Evolutionary conservation across 2,888 invertebrate genomes (phyloP), one percentile per base, ranked within the genome.

Genomic region (Germaria angustata): DNA sequence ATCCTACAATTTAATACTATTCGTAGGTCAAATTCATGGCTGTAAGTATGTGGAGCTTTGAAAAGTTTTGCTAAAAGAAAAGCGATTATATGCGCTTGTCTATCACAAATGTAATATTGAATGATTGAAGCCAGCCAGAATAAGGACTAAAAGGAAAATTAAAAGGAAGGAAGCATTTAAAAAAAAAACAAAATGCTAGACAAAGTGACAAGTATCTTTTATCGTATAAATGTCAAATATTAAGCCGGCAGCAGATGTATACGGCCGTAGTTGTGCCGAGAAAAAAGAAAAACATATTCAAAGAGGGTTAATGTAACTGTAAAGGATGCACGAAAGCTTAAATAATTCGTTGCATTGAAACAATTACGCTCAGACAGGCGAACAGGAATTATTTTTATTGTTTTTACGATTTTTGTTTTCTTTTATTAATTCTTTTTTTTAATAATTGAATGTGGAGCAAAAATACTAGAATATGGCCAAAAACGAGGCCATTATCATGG

Each of bases 201-300:
- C 80, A 53, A 17, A 77, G 55, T 59, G 57, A 73, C 71, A 84
- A 81, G 85, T 85, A 82, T 84, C 84, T 76, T 79, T 73, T 81
- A 79, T 46, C 51, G 57, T 72, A 76, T 71, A 73, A 63, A 80
- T 65, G 81, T 80, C 79, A 81, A 77, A 61, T 46, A 55, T 75
- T 88, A 87, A 88, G 86, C 88, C 86, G 87, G 86, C 88, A 88
- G 85, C 89, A 89, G 89, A 88, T 89, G 89, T 87, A 86, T 85
- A 84, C 87, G 87, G 87, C 89, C 88, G 87, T 46, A 68, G 59
- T 53, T 34, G 15, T 22, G 28, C 51, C 68, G n/a, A 22, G 55
- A 32, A 28, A 49, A 22, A 51, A 24, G 28, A 28, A 28, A 28
- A 28, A 34, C 9, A 51, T 34, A 80, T 44, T 24, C 36, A 17